These are phyloP conservation scores for Dilophus febrilis DNA, from an alignment of 2,888 invertebrate species.

Conservation along the genomic window DNA sequence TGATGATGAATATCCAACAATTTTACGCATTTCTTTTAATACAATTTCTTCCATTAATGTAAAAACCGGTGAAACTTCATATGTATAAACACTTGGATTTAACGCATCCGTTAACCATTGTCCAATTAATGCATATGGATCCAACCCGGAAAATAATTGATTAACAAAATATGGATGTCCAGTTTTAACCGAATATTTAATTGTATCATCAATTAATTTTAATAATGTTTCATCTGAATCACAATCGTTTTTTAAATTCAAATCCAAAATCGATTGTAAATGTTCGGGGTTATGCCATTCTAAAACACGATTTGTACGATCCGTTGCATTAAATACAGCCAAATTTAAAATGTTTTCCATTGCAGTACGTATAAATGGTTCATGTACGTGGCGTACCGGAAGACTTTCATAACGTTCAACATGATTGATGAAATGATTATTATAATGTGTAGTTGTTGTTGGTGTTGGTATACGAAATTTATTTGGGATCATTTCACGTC, in stretches of 20 bases:
- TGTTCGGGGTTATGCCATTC: conserved; percentile 67
- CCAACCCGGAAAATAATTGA: conserved; percentile 69
- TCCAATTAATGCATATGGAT: conserved; percentile 67
- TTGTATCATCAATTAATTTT: conserved; percentile 47
- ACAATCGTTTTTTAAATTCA: conserved; percentile 40
- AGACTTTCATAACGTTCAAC: conserved; percentile 19
- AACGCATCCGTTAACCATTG: conserved; percentile 75
- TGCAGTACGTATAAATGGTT: conserved; percentile 51
- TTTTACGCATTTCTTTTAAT: conserved; percentile 25
- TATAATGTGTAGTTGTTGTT: not conserved
- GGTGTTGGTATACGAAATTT: conserved; percentile 3
- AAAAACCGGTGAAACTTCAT: conserved; percentile 78
- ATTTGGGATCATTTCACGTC: not conserved
- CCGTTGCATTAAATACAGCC: conserved; percentile 58
- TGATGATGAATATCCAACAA: too few relatives aligned
- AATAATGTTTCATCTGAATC: conserved; percentile 50
- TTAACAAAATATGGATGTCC: conserved; percentile 82
- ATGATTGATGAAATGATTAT: too few relatives aligned
- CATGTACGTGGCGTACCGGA: conserved; percentile 45
- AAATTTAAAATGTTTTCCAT: conserved; percentile 54
- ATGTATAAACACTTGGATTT: conserved; percentile 77
- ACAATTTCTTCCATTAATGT: conserved; percentile 75
- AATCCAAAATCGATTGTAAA: conserved; percentile 46
- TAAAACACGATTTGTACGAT: conserved; percentile 53
- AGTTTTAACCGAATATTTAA: conserved; percentile 76